phyloP scores from a whole-genome alignment of 2,797 vertebrate genomes.

The Liasis olivaceus region DNA sequence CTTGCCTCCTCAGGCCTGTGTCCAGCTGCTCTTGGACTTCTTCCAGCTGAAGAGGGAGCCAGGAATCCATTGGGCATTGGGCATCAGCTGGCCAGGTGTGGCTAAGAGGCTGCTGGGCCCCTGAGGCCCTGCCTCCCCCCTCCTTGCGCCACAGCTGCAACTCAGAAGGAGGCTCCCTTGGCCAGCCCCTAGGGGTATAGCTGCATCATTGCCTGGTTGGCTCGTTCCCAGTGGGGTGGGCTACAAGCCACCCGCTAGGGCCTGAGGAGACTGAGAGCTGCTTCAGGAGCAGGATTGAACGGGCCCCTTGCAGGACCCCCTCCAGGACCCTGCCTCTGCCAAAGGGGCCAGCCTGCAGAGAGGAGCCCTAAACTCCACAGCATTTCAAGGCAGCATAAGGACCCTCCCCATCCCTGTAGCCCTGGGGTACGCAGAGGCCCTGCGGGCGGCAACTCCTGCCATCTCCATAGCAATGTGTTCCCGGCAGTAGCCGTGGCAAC shows the following conservation, averaged over 20 bases:
- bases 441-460: background rate
- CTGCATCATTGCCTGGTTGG: background rate
- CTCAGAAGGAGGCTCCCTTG: background rate
- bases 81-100: background rate
- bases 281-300: background rate
- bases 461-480: background rate
- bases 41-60: background rate
- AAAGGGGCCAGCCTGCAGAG: too few relatives aligned
- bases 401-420: background rate
- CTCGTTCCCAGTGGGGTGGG: background rate
- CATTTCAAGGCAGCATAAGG: too few relatives aligned
- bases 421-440: too few relatives aligned
- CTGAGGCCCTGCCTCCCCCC: too few relatives aligned
- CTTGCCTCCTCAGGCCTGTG: too few relatives aligned
- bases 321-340: too few relatives aligned
- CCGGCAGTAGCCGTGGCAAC: background rate
- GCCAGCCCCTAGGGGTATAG: background rate
- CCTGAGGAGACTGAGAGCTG: background rate
- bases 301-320: background rate
- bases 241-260: background rate
- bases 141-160: background rate
- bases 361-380: background rate
- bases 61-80: background rate
- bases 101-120: background rate
- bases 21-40: background rate